Percentiles rank a stretch among this genome's conserved stretches.
Conservation (phyloP, 2,888 invertebrate species). For the Drosophila maculinotata region DNA sequence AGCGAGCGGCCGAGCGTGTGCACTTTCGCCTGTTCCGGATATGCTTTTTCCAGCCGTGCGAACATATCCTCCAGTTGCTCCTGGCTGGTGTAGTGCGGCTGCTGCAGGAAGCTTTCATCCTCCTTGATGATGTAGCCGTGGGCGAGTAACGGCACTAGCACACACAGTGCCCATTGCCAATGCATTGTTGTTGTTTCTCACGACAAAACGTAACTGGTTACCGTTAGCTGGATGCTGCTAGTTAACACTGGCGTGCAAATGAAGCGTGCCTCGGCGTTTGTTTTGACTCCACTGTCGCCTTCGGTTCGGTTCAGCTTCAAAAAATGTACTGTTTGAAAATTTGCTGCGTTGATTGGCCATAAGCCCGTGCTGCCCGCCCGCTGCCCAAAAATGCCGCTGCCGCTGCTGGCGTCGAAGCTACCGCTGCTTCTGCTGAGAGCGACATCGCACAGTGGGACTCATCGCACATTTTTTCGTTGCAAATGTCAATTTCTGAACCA, state of each 20-base stretch:
- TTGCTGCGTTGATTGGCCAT: slow-evolving; percentile 77
- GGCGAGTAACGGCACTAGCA: slow-evolving; percentile 26
- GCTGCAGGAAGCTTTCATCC: slow-evolving; percentile 87
- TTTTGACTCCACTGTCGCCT: slow-evolving; percentile 22
- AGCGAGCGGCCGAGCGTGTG: slow-evolving; percentile 94
- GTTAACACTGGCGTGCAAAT: slow-evolving; percentile 77
- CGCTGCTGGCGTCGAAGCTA: slow-evolving; percentile 23
- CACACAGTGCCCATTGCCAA: slow-evolving; percentile 22
- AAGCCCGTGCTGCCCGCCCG: slow-evolving; percentile 59
- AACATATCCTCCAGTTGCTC: slow-evolving; percentile 89
- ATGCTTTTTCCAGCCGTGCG: slow-evolving; percentile 87
- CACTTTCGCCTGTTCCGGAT: slow-evolving; percentile 90
- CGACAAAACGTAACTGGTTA: slow-evolving; percentile 12
- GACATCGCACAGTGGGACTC: background rate
- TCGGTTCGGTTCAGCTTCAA: slow-evolving; percentile 64
- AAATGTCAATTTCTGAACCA: no score
- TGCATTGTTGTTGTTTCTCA: slow-evolving; percentile 25
- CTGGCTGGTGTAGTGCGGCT: slow-evolving; percentile 89
- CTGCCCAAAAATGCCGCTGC: slow-evolving; percentile 30
- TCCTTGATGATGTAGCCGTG: slow-evolving; percentile 78
- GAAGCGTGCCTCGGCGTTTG: slow-evolving; percentile 31
- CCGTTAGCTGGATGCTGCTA: slow-evolving; percentile 37
- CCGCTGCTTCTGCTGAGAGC: slow-evolving; percentile 33
- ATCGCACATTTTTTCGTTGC: no score
- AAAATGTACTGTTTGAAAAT: slow-evolving; percentile 77